Evolutionary conservation across 2,797 vertebrate genomes (phyloP).

Genomic region (Falco naumanni): DNA sequence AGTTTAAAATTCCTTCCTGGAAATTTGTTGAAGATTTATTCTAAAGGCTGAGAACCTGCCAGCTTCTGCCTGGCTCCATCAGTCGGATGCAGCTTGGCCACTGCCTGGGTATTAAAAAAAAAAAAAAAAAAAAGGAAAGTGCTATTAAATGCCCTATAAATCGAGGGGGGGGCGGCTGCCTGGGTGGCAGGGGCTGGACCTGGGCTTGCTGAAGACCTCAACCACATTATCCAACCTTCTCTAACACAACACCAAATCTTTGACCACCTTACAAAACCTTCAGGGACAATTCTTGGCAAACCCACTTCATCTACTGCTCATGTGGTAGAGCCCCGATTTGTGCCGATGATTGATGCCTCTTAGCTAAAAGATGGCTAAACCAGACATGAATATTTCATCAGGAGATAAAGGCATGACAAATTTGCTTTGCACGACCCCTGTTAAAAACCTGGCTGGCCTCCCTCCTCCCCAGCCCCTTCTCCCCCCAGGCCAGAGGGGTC

Average conservation of each 20-base stretch:
- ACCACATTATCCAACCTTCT: accelerated
- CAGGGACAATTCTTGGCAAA: not conserved
- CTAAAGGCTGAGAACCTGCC: not conserved
- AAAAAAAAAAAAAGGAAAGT: not conserved
- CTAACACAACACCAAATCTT: not conserved
- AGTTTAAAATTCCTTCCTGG: slow-evolving; percentile 13
- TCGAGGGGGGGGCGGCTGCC: accelerated
- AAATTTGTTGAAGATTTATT: not conserved
- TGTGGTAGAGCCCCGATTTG: accelerated
- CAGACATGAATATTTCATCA: not conserved
- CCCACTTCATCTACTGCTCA: accelerated
- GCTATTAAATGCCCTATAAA: not conserved
- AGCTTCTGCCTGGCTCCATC: accelerated
- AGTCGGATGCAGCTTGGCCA: accelerated
- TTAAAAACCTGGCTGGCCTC: accelerated
- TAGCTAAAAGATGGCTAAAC: no score
- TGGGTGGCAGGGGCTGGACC: no score
- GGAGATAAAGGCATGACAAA: not conserved
- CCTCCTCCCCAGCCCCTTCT: not conserved
- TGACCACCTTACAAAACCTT: not conserved
- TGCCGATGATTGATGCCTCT: not conserved
- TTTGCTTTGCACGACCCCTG: not conserved
- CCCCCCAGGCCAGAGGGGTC: no score
- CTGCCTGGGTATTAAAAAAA: no score
- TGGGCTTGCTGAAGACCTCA: not conserved